These are phyloP conservation scores for Eutrigla gurnardus DNA, from an alignment of 2,797 vertebrate genomes.

Conservation along the genomic window DNA sequence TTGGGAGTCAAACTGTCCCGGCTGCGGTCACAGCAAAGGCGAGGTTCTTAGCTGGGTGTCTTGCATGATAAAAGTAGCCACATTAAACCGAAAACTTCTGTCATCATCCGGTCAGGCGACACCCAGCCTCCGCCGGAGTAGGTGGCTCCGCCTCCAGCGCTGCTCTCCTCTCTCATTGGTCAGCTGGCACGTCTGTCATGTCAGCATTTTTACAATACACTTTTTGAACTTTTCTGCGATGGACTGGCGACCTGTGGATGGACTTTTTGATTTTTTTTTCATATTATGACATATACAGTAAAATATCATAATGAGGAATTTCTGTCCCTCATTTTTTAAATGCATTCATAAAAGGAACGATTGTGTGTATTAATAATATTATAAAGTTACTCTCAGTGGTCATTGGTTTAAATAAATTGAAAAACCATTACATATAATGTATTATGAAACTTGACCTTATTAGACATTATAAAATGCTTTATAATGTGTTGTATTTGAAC, in stretches of 20 bases:
- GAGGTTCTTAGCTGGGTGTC: background rate
- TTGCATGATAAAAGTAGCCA: constrained; percentile 48
- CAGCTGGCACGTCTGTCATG: constrained; percentile 46
- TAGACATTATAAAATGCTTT: background rate
- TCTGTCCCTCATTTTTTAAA: too few species aligned
- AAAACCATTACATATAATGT: background rate
- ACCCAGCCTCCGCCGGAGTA: constrained; percentile 67
- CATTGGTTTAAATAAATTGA: background rate
- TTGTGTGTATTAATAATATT: background rate
- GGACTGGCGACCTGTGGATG: too few species aligned
- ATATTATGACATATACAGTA: too few species aligned
- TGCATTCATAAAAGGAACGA: too few species aligned
- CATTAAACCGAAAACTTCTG: constrained; percentile 73
- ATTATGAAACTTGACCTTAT: background rate
- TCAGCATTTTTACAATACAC: background rate
- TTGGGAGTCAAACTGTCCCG: background rate
- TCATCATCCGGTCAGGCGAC: constrained; percentile 87
- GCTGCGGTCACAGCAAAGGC: background rate
- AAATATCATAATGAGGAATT: too few species aligned
- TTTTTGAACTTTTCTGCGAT: background rate
- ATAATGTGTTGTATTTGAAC: background rate
- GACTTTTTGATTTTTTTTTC: too few species aligned
- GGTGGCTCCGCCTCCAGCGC: constrained; percentile 52
- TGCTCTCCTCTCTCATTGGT: constrained; percentile 58
- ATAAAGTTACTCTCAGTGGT: background rate